These are phyloP conservation scores for Armadillidium nasatum DNA, from an alignment of 1,140 invertebrate genomes.

Conservation along the genomic window DNA sequence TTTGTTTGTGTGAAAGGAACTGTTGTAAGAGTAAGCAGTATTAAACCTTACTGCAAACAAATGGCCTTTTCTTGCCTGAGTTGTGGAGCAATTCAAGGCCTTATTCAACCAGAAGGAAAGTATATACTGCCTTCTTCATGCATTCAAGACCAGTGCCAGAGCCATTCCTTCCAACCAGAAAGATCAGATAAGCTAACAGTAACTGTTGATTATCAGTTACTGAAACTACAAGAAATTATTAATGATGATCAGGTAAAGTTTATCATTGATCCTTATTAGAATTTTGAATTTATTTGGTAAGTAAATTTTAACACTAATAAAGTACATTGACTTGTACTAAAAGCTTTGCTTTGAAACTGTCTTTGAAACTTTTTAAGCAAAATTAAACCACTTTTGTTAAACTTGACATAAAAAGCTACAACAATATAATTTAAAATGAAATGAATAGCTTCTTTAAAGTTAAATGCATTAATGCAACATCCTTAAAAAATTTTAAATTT, in stretches of 20 bases:
- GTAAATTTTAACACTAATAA: no score
- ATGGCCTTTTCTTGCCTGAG: conserved; percentile 71
- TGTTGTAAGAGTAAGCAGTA: conserved; percentile 73
- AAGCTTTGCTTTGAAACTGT: no score
- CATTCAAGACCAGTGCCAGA: conserved; percentile 54
- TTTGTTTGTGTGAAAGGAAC: conserved; percentile 77
- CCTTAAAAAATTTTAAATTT: no score
- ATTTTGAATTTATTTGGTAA: no score
- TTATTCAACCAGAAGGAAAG: conserved; percentile 60
- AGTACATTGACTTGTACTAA: no score
- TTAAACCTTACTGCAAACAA: conserved; percentile 66
- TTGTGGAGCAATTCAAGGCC: conserved; percentile 61
- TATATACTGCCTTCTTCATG: conserved; percentile 59
- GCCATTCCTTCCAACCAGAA: conserved; percentile 61
- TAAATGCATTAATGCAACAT: no score
- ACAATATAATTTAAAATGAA: no score
- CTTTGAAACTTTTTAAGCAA: no score
- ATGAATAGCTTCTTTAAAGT: no score
- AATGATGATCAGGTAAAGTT: conserved; percentile 36
- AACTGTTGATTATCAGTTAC: conserved; percentile 69
- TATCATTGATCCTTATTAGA: no score
- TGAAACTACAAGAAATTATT: conserved; percentile 71
- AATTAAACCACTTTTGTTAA: no score
- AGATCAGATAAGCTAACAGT: conserved; percentile 65
- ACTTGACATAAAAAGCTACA: no score